Evolutionary conservation across 2,888 invertebrate genomes (phyloP), one percentile per base, ranked within the genome.

Genomic region (Pinctada fucata): DNA sequence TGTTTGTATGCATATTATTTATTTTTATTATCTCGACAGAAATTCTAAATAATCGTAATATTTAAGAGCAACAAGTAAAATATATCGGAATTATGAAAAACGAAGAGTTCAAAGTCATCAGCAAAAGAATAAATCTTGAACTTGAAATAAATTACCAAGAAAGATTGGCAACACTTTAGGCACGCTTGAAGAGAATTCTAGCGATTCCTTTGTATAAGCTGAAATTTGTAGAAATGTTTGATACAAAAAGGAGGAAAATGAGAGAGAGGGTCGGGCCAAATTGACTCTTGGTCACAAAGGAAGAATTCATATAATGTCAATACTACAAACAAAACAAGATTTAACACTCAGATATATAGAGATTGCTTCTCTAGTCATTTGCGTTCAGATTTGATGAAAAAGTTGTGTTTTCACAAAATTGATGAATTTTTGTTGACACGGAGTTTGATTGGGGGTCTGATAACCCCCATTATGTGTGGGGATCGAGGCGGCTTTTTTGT

Each of bases 371-470:
- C 8, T 45, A 68, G 68, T 68, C 45, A 68, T 68, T 68, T 68
- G 47, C 68, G 5, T 16, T 13, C 0, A 31, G 68, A 68, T 68
- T 68, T 68, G 68, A 68, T 68, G 68, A 68, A 68, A 68, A 68
- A 68, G 68, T 68, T 68, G 68, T 68, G 68, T 68, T 68, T 68
- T 68, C 68, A 68, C 47, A n/a, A 68, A 31, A n/a, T 16, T 45
- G 68, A 68, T 68, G 68, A n/a, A 68, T 68, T 68, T 68, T 47
- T 68, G 68, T 68, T 68, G 68, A 68, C 68, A 68, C 68, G 16
- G 5, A 47, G 68, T 31, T 68, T 68, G 68, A 68, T 68, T 68
- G 13, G 45, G 10, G 47, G 47, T 13, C 45, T 47, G 47, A 68
- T 68, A 68, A 68, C 47, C 31, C 10, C 68, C 48, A 68, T 68